Evolutionary conservation across 1,140 invertebrate genomes (phyloP).

Genomic region (Lepidostoma basale): DNA sequence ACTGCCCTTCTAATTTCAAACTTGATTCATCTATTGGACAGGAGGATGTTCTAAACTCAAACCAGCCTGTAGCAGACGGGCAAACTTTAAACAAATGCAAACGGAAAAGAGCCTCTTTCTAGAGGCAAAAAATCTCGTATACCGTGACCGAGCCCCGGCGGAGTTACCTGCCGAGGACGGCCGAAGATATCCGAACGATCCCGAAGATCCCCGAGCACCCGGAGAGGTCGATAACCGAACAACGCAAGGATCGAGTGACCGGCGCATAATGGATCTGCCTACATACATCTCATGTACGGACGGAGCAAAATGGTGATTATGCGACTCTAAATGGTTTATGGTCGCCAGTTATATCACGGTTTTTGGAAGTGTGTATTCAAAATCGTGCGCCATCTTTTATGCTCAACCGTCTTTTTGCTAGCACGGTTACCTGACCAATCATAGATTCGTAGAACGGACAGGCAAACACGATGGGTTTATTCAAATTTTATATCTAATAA

Average conservation of each 20-base stretch:
- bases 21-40: too few species aligned
- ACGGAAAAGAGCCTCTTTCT: neutral
- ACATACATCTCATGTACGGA: neutral
- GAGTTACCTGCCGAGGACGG: neutral
- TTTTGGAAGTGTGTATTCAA: neutral
- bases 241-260: conserved; percentile 2
- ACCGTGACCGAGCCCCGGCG: neutral
- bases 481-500: too few species aligned
- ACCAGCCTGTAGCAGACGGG: neutral
- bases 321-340: neutral
- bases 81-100: neutral
- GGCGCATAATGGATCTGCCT: neutral
- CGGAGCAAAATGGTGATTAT: conserved; percentile 3
- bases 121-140: conserved; percentile 28
- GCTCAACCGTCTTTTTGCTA: too few species aligned
- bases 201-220: neutral
- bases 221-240: conserved; percentile 7
- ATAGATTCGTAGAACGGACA: too few species aligned
- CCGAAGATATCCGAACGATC: conserved; percentile 27
- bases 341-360: neutral
- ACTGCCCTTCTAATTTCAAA: too few species aligned
- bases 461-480: too few species aligned
- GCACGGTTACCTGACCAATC: too few species aligned
- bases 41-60: neutral
- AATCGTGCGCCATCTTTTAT: too few species aligned